A percentile compares a stretch with the other conserved stretches of the same genome.
Evolutionary conservation across 2,888 invertebrate species (phyloP).

Genomic region (Gisinianus flammeolus): DNA sequence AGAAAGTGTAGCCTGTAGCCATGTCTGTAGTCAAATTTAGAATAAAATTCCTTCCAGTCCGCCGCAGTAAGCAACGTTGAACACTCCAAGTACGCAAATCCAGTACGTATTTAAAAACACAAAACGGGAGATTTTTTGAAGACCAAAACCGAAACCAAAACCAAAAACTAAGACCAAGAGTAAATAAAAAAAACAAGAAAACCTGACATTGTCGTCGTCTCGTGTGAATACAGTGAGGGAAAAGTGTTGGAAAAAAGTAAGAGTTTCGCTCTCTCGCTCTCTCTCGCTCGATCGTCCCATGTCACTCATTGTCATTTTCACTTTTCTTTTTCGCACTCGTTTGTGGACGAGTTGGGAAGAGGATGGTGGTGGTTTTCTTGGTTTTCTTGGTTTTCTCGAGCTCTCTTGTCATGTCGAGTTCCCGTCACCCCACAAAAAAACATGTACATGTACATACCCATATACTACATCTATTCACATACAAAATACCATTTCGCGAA

Average conservation of each 20-base stretch:
- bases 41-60: no score
- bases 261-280: background rate
- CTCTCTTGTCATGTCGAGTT: constrained; percentile 7
- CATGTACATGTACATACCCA: no score
- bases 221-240: no score
- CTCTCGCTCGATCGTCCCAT: background rate
- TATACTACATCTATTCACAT: no score
- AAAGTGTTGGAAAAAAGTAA: no score
- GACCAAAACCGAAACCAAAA: no score
- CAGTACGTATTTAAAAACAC: no score
- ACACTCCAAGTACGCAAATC: no score
- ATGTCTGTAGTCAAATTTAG: no score
- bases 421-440: background rate
- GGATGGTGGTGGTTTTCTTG: background rate
- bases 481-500: background rate
- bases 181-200: background rate
- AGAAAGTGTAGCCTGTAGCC: no score
- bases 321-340: background rate
- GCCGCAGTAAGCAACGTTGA: no score
- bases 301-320: constrained; percentile 22
- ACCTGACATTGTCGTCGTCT: background rate
- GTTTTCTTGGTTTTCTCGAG: background rate
- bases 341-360: background rate
- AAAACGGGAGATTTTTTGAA: no score
- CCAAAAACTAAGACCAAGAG: background rate